Percentiles rank a stretch among this genome's conserved stretches.
Evolutionary conservation across 2,888 invertebrate species (phyloP).

Genomic region (Sinodicranocentrus sp.): DNA sequence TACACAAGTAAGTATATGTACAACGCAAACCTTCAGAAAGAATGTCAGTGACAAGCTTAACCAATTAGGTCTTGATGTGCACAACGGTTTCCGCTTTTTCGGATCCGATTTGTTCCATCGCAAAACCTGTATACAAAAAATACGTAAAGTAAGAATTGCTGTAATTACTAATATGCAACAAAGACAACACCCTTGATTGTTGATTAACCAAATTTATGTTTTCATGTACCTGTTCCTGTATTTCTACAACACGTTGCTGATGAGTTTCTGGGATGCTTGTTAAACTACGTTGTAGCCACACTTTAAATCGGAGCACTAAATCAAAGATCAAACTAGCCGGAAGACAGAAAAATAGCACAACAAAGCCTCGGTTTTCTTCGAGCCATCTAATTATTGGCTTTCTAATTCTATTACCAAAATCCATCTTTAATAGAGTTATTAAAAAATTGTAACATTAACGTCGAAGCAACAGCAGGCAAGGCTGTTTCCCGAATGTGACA

Average conservation of each 20-base stretch:
- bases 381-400: conserved; percentile 79
- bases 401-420: conserved; percentile 18
- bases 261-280: conserved; percentile 77
- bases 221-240: conserved; percentile 77
- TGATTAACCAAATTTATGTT: background rate
- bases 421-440: too few species aligned
- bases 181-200: background rate
- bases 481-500: too few species aligned
- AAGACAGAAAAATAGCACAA: conserved; percentile 83
- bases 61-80: conserved; percentile 86
- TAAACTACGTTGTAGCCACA: conserved; percentile 78
- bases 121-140: conserved; percentile 75
- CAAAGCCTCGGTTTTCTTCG: conserved; percentile 83
- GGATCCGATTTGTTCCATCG: conserved; percentile 77
- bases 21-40: conserved; percentile 83
- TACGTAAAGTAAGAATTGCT: background rate
- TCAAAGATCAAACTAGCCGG: conserved; percentile 84
- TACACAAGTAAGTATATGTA: too few species aligned
- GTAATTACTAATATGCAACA: background rate
- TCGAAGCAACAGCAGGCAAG: too few species aligned
- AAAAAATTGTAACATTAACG: too few species aligned
- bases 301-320: conserved; percentile 79
- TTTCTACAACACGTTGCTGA: conserved; percentile 77
- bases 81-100: conserved; percentile 81
- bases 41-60: conserved; percentile 84